A percentile compares a stretch with the other conserved stretches of the same genome.
phyloP scores from a whole-genome alignment of 2,888 invertebrate genomes.

The Parnassius glacialis region DNA sequence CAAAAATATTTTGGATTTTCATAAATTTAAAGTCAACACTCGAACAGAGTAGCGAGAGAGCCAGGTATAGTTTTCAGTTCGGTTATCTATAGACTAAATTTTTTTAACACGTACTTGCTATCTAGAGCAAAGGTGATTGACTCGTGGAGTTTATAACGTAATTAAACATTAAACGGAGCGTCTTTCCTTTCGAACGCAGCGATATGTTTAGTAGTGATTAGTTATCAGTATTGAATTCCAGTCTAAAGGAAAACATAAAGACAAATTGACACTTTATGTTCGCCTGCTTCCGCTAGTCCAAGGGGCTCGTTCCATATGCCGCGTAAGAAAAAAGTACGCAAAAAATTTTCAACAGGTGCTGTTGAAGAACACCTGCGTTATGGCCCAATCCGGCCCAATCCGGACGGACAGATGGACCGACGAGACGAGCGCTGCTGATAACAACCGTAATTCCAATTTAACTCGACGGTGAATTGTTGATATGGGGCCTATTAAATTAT shows the following conservation, averaged over 20 bases:
- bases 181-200: constrained; percentile 9
- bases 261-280: constrained; percentile 8
- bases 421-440: constrained; percentile 10
- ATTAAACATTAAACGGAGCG: constrained; percentile 12
- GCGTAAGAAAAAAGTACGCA: constrained; percentile 13
- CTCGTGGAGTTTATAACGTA: constrained; percentile 11
- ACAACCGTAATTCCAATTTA: constrained; percentile 16
- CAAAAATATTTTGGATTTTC: too few species aligned
- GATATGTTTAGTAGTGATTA: constrained; percentile 4
- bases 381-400: constrained; percentile 13
- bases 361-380: constrained; percentile 15
- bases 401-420: constrained; percentile 10
- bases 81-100: too few species aligned
- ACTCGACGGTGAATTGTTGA: constrained; percentile 16
- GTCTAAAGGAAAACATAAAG: constrained; percentile 12
- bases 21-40: too few species aligned
- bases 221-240: constrained; percentile 18
- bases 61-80: too few species aligned
- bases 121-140: constrained; percentile 4
- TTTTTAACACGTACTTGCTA: not conserved
- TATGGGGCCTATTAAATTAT: constrained; percentile 17
- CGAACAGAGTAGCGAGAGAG: too few species aligned
- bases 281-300: constrained; percentile 6
- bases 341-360: constrained; percentile 21
- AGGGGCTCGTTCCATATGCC: constrained; percentile 6